Evolutionary conservation across 2,888 invertebrate species (phyloP).

Genomic region (Lycia hirtaria): DNA sequence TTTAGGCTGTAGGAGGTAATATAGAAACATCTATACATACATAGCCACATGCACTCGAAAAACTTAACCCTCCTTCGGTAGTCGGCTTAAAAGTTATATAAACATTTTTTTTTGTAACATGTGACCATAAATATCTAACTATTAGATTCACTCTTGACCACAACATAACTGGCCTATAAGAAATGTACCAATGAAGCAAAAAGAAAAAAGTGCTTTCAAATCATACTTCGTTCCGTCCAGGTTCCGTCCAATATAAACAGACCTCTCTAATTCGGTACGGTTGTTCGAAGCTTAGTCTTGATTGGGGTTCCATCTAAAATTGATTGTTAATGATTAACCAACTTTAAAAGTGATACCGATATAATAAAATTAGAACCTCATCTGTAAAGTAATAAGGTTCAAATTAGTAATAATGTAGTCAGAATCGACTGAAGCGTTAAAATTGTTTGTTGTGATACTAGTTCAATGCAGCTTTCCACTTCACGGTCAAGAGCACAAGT

Average conservation of each 20-base stretch:
- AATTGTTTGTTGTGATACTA: conserved; percentile 50
- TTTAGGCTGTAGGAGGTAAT: no score
- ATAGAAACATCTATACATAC: no score
- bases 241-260: conserved; percentile 39
- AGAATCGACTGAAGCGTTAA: conserved; percentile 28
- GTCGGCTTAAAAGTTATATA: no score
- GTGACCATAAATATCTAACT: neutral
- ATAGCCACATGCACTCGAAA: no score
- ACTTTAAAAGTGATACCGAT: conserved; percentile 2
- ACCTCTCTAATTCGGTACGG: conserved; percentile 18
- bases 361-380: conserved; percentile 18
- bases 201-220: conserved; percentile 54
- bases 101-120: no score
- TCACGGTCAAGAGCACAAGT: conserved; percentile 78
- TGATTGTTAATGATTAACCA: conserved; percentile 29
- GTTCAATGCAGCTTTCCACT: conserved; percentile 72
- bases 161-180: conserved; percentile 38
- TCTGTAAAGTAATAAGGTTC: conserved; percentile 38
- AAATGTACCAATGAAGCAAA: conserved; percentile 45
- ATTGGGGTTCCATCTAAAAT: conserved; percentile 43
- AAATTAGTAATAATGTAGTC: conserved; percentile 37
- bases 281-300: neutral
- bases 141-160: conserved; percentile 17
- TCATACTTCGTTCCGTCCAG: conserved; percentile 51
- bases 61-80: no score